A percentile compares a stretch with the other conserved stretches of the same genome.
Evolutionary conservation across 2,113 vertebrate genomes (phyloP).

Genomic region (Riparia riparia): DNA sequence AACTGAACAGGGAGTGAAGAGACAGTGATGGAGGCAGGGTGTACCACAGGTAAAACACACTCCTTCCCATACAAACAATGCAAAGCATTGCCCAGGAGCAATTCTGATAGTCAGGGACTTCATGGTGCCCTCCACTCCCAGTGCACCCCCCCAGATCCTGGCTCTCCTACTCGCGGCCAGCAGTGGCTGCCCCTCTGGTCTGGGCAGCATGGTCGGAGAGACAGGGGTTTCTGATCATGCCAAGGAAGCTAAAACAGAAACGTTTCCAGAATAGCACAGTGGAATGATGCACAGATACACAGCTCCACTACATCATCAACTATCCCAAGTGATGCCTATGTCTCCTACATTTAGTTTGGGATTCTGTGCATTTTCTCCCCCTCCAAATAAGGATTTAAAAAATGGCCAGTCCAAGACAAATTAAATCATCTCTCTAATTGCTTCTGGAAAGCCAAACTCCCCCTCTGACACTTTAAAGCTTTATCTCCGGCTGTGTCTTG

Average conservation of each 20-base stretch:
- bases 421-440: background rate
- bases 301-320: background rate
- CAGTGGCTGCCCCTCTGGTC: background rate
- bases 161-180: background rate
- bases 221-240: accelerated
- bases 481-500: background rate
- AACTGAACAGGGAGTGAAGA: background rate
- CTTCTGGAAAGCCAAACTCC: background rate
- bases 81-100: background rate
- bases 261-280: accelerated
- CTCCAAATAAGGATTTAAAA: background rate
- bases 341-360: background rate
- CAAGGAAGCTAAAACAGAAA: background rate
- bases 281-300: background rate
- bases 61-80: background rate
- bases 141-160: background rate
- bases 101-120: background rate
- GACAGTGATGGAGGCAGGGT: background rate
- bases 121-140: background rate
- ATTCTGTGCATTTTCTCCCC: background rate
- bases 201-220: background rate
- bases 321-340: background rate
- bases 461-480: background rate
- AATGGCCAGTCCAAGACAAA: background rate
- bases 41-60: background rate